Base-by-base conservation (phyloP, 2,113 vertebrate species). In the Nesoenas mayeri region DNA sequence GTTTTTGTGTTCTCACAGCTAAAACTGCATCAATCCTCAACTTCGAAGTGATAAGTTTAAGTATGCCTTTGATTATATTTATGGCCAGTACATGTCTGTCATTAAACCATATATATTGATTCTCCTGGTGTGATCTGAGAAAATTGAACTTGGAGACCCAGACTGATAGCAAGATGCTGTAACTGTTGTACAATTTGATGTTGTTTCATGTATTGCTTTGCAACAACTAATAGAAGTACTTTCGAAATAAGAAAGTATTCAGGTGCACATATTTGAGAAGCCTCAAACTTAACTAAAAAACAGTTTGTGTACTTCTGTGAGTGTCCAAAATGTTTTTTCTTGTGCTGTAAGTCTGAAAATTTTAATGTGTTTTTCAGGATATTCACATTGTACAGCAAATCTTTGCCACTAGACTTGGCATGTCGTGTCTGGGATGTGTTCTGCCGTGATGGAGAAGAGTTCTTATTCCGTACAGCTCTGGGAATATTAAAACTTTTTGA, bases 371-470 rank as follows among this genome's bases (percentile, higher is more conserved):
- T 62, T 58, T 95, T 56, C 95, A 99, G 99, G 99, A 99, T 99
- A 97, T 99, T 99, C 91, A 99, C 99, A 2, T 92, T 99, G 88
- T 99, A 99, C 95, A 99, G 99, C 62, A 99, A 99, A 96, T 99
- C 99, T 2, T 95, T 99, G 88, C 99, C 99, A 2, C 95, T 99
- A 50, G 99, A 99, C 97, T 96, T 99, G 97, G 99, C 99, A 0
- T 99, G 99, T 61, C 99, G 99, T 21, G 98, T 99, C 48, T 99
- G 99, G 99, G 99, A 99, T 20, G 99, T 99, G 67, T 99, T 99
- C 98, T 99, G 99, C 89, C 97, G 99, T 1, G 99, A 99, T 10
- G 98, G 99, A 6, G 99, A 99, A 85, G 99, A 99, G 98, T 99
- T 99, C 85, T 97, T 99, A 22, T 99, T 99, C 97, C 99, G 99